phyloP scores from a whole-genome alignment of 2,797 vertebrate genomes.

The Bovichtus diacanthus region DNA sequence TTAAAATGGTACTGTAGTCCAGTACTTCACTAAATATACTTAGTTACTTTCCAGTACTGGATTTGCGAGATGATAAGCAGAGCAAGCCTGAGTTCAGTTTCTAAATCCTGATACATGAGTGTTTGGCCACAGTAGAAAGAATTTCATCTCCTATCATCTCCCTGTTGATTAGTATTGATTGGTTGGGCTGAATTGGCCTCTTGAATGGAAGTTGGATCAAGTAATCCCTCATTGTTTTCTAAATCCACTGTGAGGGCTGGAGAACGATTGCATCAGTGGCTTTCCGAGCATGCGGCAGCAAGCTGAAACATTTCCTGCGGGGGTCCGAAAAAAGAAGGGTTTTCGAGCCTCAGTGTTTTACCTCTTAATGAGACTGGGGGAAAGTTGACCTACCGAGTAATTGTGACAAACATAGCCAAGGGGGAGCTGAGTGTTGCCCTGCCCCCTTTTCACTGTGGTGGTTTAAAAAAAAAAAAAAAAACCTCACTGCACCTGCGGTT shows the following conservation, averaged over 20 bases:
- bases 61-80: slow-evolving; percentile 16
- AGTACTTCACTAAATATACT: neutral
- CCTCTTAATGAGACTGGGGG: slow-evolving; percentile 69
- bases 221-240: slow-evolving; percentile 82
- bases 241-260: slow-evolving; percentile 74
- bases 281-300: slow-evolving; percentile 38
- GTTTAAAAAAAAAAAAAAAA: neutral
- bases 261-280: slow-evolving; percentile 75
- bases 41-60: slow-evolving; percentile 1
- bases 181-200: slow-evolving; percentile 80
- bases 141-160: slow-evolving; percentile 80
- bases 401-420: slow-evolving; percentile 58
- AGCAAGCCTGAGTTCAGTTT: slow-evolving; percentile 8
- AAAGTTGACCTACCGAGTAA: slow-evolving; percentile 73
- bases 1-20: neutral
- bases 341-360: slow-evolving; percentile 63
- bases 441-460: slow-evolving; percentile 42
- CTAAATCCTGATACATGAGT: slow-evolving; percentile 48
- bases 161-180: slow-evolving; percentile 88
- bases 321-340: slow-evolving; percentile 44
- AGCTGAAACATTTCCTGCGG: slow-evolving; percentile 70
- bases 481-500: slow-evolving; percentile 75
- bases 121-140: slow-evolving; percentile 62
- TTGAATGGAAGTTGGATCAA: slow-evolving; percentile 85
- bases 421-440: slow-evolving; percentile 37